Evolutionary conservation across 2,797 vertebrate species (phyloP).

Genomic region (Nasua narica): DNA sequence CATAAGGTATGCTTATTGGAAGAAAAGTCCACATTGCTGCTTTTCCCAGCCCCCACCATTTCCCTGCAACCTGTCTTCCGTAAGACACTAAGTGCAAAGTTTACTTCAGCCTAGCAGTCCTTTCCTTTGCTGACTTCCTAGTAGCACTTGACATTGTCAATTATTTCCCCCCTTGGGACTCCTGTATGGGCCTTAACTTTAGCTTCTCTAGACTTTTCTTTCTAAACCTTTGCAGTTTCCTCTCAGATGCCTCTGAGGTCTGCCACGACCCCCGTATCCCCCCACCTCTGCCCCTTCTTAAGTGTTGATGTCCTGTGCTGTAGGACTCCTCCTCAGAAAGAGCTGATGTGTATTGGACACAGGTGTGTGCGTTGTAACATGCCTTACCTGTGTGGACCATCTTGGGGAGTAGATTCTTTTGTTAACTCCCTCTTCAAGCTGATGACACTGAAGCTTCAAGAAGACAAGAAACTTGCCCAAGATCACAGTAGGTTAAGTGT

Average conservation of each 20-base stretch:
- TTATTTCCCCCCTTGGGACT: neutral
- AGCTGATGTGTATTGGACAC: neutral
- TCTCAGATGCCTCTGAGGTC: neutral
- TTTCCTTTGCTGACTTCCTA: neutral
- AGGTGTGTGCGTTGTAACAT: neutral
- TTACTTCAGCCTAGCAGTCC: neutral
- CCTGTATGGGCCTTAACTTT: neutral
- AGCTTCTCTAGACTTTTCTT: neutral
- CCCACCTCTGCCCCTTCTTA: fast-evolving
- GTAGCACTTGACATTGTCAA: neutral
- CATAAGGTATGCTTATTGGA: neutral
- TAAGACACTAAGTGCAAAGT: neutral
- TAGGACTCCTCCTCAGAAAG: neutral
- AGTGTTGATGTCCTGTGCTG: neutral
- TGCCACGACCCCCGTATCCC: neutral
- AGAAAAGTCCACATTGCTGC: neutral
- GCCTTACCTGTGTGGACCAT: neutral
- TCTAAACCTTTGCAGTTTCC: neutral
- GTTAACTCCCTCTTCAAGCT: neutral
- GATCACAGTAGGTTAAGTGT: neutral
- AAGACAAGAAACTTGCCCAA: neutral
- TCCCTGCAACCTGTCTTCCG: neutral
- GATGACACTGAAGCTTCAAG: neutral
- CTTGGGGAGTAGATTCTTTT: neutral
- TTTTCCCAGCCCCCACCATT: neutral